Percentiles rank a stretch among this genome's conserved stretches.
Evolutionary conservation across 2,888 invertebrate species (phyloP).

Genomic region (Tiphia femorata): DNA sequence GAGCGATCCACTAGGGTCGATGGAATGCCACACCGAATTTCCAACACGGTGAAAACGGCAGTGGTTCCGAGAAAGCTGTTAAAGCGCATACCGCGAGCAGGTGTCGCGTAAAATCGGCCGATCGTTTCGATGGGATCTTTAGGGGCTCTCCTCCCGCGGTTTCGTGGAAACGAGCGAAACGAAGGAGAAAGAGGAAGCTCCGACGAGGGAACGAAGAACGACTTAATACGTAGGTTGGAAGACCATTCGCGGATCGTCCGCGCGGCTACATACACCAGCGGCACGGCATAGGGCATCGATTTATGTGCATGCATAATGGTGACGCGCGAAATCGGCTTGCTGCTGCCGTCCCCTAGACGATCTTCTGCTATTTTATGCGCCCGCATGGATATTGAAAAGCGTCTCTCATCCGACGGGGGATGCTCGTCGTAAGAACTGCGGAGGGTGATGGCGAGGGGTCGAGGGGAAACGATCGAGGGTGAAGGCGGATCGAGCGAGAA

Average conservation of each 20-base stretch:
- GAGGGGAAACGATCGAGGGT: background rate
- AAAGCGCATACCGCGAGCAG: constrained; percentile 4
- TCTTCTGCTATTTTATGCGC: constrained; percentile 29
- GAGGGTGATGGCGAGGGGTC: background rate
- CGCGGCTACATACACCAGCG: background rate
- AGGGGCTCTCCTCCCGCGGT: background rate
- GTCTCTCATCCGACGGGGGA: constrained; percentile 12
- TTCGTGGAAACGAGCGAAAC: background rate
- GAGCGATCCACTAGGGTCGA: background rate
- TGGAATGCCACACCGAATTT: background rate
- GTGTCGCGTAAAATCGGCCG: constrained; percentile 1
- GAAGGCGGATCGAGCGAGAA: constrained; percentile 28
- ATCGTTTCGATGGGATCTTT: background rate
- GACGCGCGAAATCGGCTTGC: background rate
- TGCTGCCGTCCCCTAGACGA: constrained; percentile 19
- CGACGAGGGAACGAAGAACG: background rate
- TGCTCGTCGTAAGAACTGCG: background rate
- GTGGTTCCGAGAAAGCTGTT: background rate
- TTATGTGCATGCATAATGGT: constrained; percentile 39
- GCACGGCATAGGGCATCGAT: constrained; percentile 27
- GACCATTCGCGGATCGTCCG: background rate
- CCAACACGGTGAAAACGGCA: background rate
- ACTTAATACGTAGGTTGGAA: constrained; percentile 4
- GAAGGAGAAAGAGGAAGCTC: background rate
- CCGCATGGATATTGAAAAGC: constrained; percentile 43